Conservation (phyloP, 2,888 invertebrate genomes). For the Apeira syringaria region DNA sequence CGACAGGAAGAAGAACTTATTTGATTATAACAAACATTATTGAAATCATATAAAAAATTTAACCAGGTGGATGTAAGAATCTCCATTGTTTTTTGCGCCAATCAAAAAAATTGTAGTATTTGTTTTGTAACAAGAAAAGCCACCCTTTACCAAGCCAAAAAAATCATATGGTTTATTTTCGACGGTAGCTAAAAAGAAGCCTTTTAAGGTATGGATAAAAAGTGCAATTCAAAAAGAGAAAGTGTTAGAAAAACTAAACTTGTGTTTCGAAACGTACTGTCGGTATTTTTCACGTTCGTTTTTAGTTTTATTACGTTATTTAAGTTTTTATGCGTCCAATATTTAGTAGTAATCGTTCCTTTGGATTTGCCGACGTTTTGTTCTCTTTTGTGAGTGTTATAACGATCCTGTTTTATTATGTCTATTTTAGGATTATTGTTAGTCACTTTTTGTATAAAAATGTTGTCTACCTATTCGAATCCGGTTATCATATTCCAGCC, state of each 20-base stretch:
- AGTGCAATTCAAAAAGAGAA: slow-evolving; percentile 62
- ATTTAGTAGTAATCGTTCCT: slow-evolving; percentile 21
- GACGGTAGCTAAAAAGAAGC: slow-evolving; percentile 49
- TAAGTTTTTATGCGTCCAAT: too few species aligned
- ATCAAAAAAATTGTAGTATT: slow-evolving; percentile 51
- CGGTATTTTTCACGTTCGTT: slow-evolving; percentile 24
- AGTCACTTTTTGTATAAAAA: neutral
- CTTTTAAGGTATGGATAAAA: slow-evolving; percentile 41
- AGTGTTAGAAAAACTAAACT: slow-evolving; percentile 40
- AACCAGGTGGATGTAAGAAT: slow-evolving; percentile 70
- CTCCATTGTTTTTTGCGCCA: slow-evolving; percentile 57
- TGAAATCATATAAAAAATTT: slow-evolving; percentile 61
- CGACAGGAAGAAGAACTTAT: slow-evolving; percentile 80
- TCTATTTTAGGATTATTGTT: neutral
- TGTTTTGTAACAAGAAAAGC: slow-evolving; percentile 43
- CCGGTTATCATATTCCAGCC: neutral
- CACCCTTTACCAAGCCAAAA: slow-evolving; percentile 17
- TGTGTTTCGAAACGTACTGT: slow-evolving; percentile 16
- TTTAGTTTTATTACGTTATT: slow-evolving; percentile 34
- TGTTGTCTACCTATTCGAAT: neutral
- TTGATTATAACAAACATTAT: slow-evolving; percentile 80
- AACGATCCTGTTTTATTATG: slow-evolving; percentile 6
- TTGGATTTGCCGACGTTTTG: slow-evolving; percentile 11
- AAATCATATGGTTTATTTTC: slow-evolving; percentile 37
- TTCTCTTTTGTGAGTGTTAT: slow-evolving; percentile 8